phyloP scores from a whole-genome alignment of 1,140 invertebrate genomes.

The Rhyzopertha dominica region DNA sequence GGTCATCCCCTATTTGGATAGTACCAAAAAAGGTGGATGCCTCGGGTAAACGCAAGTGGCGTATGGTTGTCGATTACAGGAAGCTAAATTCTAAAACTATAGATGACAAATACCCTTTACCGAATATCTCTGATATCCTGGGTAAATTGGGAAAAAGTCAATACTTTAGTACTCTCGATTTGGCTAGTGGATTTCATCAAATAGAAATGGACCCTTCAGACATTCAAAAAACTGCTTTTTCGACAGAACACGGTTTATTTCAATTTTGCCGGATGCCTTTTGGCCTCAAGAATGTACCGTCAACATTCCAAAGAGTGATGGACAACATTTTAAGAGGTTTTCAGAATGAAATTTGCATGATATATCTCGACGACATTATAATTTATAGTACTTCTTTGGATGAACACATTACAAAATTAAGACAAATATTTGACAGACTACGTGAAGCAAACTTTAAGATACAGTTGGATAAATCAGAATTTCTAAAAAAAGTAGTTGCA shows the following conservation, averaged over 20 bases:
- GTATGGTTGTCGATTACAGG: conserved; percentile 9
- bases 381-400: conserved; percentile 19
- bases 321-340: conserved; percentile 27
- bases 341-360: conserved; percentile 26
- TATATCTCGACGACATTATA: conserved; percentile 39
- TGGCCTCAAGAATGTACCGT: conserved; percentile 42
- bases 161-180: conserved; percentile 48
- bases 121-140: conserved; percentile 7
- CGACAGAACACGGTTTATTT: conserved; percentile 32
- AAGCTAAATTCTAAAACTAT: conserved; percentile 17
- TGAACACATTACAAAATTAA: conserved; percentile 20
- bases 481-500: conserved; percentile 20
- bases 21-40: conserved; percentile 10
- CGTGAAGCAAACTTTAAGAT: conserved; percentile 24
- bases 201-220: conserved; percentile 40
- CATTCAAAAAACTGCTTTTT: conserved; percentile 49
- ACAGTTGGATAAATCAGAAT: conserved; percentile 27
- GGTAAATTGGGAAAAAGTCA: conserved; percentile 25
- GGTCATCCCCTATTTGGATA: conserved; percentile 6
- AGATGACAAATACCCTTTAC: conserved; percentile 10
- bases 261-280: conserved; percentile 43
- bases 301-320: conserved; percentile 45
- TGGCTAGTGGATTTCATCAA: conserved; percentile 45
- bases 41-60: conserved; percentile 9
- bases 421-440: conserved; percentile 21